Evolutionary conservation across 2,797 vertebrate species (phyloP), one percentile per base, ranked within the genome.

Genomic region (Triplophysa bombifrons): DNA sequence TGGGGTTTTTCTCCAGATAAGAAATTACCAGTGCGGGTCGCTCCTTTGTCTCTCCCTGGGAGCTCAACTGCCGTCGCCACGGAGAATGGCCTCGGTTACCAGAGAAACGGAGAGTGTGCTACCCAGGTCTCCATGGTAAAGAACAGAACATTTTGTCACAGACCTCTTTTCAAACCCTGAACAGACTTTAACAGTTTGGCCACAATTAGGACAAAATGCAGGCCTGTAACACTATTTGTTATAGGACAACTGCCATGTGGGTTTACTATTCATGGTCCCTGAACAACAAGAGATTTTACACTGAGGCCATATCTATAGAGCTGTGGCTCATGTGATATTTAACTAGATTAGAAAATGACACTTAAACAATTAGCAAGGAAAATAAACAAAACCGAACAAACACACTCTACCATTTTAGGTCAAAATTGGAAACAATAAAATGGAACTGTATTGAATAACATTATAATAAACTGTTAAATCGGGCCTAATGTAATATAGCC

Each of bases 41-140:
- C 88, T 92, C 94, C 93, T 95, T 95, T 96, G 95, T 96, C 93
- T 96, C 93, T 93, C 92, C 88, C 90, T 41, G 90, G 94, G 91
- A 93, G 92, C 94, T 95, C 95, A 94, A 95, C 94, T 93, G 94
- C 94, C 92, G 90, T 94, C 94, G 93, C 93, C 93, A 93, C 93
- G 92, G 93, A 94, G 93, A 94, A 93, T 93, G 93, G 92, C 93
- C 94, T 93, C 84, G 91, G 95, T 96, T 96, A 93, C 95, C 95
- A 95, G 93, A 96, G 95, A 94, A 96, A 96, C 95, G 88, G 91
- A 88, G 93, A 93, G 95, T 94, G 93, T 93, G 94, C 93, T 79
- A 93, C 91, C 92, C 90, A 90, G 91, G 95, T 96, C 95, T 94
- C 95, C 95, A 96, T 96, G 95, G 95, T 94, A 93, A 95, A 96